A percentile compares a stretch with the other conserved stretches of the same genome.
Evolutionary conservation across 2,113 vertebrate genomes (phyloP).

Genomic region (Gracilinanus agilis): DNA sequence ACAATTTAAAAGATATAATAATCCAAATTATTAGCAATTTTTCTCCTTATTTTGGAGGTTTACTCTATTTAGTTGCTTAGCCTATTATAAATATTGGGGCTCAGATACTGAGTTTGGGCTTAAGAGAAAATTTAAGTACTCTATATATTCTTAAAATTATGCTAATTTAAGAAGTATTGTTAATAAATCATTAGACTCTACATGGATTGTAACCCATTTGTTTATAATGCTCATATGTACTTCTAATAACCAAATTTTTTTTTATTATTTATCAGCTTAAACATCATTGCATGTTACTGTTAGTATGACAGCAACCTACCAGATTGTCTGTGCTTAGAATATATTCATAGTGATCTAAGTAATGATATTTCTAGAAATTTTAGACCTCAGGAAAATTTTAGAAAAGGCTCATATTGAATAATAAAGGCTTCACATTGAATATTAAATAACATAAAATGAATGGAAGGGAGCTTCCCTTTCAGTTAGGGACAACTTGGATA

Average conservation of each 20-base stretch:
- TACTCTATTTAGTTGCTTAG: too few relatives aligned
- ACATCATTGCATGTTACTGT: background rate
- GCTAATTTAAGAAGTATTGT: background rate
- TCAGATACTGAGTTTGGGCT: background rate
- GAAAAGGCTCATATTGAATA: background rate
- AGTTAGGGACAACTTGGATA: background rate
- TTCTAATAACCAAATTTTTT: background rate
- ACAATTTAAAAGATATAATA: too few relatives aligned
- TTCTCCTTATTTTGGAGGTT: background rate
- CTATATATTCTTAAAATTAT: background rate
- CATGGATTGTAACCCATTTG: background rate
- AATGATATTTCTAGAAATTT: background rate
- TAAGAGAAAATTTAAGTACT: background rate
- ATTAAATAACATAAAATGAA: background rate
- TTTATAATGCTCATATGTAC: background rate
- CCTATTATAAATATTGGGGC: background rate
- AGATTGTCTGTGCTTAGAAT: background rate
- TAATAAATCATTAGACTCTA: background rate
- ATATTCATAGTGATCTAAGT: background rate
- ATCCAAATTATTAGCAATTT: conserved; percentile 10
- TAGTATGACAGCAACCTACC: background rate
- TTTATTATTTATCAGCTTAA: background rate
- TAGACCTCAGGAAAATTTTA: background rate
- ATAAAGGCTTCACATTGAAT: background rate
- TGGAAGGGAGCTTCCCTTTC: background rate